Base-by-base conservation (phyloP, 2,113 vertebrate genomes). In the Natator depressus region DNA sequence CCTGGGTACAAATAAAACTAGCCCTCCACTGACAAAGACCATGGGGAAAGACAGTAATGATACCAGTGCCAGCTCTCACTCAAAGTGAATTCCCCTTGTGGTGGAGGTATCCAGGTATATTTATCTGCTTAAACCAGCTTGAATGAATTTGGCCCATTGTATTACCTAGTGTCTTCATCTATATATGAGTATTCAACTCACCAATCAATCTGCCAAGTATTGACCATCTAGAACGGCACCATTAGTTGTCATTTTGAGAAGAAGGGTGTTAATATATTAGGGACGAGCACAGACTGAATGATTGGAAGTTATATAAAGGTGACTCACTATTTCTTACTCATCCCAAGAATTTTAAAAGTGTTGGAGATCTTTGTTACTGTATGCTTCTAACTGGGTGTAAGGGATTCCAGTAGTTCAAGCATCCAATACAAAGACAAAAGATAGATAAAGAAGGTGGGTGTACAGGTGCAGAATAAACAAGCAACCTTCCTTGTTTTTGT, bases 141-240 rank as follows among this genome's bases (percentile, higher is more conserved):
- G 20, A 5, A 16, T 0, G 5, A 83, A 92, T 75, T 82, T 42
- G 5, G 2, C 0, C 0, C 76, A 27, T 46, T 80, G 22, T 54
- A 25, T 24, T 83, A 62, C 17, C 3, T 84, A 27, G 25, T 27
- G 80, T 89, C 8, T 57, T 90, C 16, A n/a, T 5, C 9, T 20
- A 83, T 3, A 5, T 19, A 5, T 55, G 75, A 81, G 54, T n/a
- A 50, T 35, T 69, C 13, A 2, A 7, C 1, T 88, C 72, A n/a
- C 22, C 2, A 29, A 47, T 42, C 35, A 35, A 35, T 69, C 35
- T n/a, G 65, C 31, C 31, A 69, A 69, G 31, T 69, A n/a, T 69
- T 69, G 7, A 69, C 35, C 8, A 4, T 19, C 65, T n/a, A 69
- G 65, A 35, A 69, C 12, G 16, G 35, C 35, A 69, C 6, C 5